Base-by-base conservation (phyloP, 1,140 invertebrate species). In the Bombus sylvicola region DNA sequence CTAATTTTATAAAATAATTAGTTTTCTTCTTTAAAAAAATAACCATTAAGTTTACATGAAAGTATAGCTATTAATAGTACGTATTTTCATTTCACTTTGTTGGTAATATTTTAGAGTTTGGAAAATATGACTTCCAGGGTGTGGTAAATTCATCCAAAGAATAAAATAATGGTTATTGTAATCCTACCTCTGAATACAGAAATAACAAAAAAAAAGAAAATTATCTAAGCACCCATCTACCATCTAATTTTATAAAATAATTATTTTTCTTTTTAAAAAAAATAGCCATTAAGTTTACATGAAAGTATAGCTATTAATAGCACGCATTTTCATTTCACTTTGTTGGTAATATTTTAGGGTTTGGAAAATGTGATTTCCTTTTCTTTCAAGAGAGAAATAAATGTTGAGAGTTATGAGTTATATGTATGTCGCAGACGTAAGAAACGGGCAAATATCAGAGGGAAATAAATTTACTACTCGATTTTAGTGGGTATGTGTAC, bases 401-500 rank as follows among this genome's bases (percentile, higher is more conserved):
- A 77, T 25, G 53, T 76, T 31, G n/a, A 77, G 22, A 64, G 37
- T 62, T 39, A n/a, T 22, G 75, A 59, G 75, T 57, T 39, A 15
- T 76, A 59, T 25, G 18, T 18, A 34, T 15, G 15, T 66, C 22
- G 18, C 34, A 18, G 9, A 31, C 15, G 37, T 77, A 77, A 77
- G 57, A 41, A 62, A 64, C 75, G 37, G 57, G 39, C 25, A 43
- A 66, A 79, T 64, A 66, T 80, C 31, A n/a, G 78, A 53, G 18
- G 2, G 43, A 22, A 68, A 69, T 39, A 80, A 69, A 80, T 47
- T 28, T 75, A 41, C 22, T 66, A 75, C 62, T 53, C 31, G 34
- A 66, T 75, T 83, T 76, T 53, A 76, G 43, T n/a, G 34, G 59
- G 62, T 13, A 47, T 71, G 34, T 57, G 28, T 64, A 31, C 71